A percentile compares a stretch with the other conserved stretches of the same genome.
phyloP scores from a whole-genome alignment of 2,797 vertebrate genomes.

The Betta splendens region DNA sequence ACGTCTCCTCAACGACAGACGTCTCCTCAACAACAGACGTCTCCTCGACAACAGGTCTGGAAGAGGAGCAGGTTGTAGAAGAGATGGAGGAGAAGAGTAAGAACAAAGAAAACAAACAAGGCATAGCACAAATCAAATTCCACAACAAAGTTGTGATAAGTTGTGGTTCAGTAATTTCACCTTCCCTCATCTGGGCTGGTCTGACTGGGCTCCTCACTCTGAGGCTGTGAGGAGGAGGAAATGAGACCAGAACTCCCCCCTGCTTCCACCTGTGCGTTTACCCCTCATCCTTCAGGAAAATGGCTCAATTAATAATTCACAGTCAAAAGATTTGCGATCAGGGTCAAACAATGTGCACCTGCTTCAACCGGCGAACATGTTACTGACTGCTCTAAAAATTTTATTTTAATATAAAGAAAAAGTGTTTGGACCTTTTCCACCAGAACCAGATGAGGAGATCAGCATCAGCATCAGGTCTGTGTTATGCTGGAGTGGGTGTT shows the following conservation, averaged over 20 bases:
- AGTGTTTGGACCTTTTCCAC: too few species aligned
- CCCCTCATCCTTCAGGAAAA: background rate
- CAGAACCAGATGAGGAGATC: too few species aligned
- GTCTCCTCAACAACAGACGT: background rate
- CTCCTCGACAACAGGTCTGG: background rate
- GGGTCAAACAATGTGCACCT: constrained; percentile 6
- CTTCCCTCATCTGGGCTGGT: constrained; percentile 14
- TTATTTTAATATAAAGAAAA: background rate
- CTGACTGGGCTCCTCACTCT: constrained; percentile 34
- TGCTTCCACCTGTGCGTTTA: constrained; percentile 7
- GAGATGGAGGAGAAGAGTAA: background rate
- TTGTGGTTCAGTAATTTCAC: background rate
- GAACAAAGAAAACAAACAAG: background rate
- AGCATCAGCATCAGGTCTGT: too few species aligned
- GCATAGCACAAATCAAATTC: background rate
- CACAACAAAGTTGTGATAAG: fast-evolving
- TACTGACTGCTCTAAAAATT: background rate
- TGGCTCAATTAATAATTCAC: constrained; percentile 32
- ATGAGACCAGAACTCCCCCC: constrained; percentile 17
- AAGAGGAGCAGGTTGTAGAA: background rate
- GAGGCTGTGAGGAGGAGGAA: constrained; percentile 41
- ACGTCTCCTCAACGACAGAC: background rate
- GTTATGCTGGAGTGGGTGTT: too few species aligned
- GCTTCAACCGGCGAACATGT: constrained; percentile 1
- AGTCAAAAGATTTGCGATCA: constrained; percentile 23